Evolutionary conservation across 2,888 invertebrate species (phyloP).

Genomic region (Eumacrocentrus americanus): DNA sequence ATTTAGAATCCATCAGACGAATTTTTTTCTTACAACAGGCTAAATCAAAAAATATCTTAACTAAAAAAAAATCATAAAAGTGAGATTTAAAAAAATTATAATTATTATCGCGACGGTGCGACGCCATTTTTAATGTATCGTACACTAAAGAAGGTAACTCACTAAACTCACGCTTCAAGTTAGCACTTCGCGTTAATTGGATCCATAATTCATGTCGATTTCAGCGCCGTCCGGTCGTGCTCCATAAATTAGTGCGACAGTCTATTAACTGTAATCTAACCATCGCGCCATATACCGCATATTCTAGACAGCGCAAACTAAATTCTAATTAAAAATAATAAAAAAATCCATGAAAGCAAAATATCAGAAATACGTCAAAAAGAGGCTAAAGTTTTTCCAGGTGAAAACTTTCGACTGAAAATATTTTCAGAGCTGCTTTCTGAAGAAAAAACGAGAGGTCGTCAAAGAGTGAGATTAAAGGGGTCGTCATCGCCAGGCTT

Average conservation of each 20-base stretch:
- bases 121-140: no score
- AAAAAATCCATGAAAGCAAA: neutral
- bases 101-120: no score
- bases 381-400: neutral
- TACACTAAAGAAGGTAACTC: no score
- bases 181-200: constrained; percentile 41
- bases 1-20: no score
- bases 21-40: no score
- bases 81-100: no score
- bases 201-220: constrained; percentile 51
- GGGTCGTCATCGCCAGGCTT: neutral
- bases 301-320: neutral
- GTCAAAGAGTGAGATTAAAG: neutral
- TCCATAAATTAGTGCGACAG: constrained; percentile 44
- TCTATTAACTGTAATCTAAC: constrained; percentile 39
- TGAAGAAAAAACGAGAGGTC: no score
- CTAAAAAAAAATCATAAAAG: no score
- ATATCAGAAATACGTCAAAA: neutral
- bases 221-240: constrained; percentile 34
- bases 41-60: no score
- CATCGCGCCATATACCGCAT: neutral
- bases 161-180: constrained; percentile 8
- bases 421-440: neutral
- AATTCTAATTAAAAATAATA: neutral
- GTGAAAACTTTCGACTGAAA: neutral